phyloP scores from a whole-genome alignment of 2,797 vertebrate genomes.

The Anguilla marmorata region DNA sequence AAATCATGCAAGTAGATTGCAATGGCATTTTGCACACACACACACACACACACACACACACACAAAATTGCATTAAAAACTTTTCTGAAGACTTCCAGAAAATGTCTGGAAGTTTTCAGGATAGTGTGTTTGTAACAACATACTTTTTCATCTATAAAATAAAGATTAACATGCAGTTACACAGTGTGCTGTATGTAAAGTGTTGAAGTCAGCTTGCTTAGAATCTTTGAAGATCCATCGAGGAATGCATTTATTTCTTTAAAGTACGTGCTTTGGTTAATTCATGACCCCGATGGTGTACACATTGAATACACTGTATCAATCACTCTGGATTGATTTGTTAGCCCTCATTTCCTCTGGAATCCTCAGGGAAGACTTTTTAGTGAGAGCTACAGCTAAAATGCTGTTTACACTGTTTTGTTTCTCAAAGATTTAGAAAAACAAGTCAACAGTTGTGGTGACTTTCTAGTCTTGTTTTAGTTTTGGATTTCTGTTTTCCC shows the following conservation, averaged over 20 bases:
- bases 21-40: neutral
- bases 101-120: neutral
- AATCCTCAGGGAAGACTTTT: neutral
- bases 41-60: too few species aligned
- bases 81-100: neutral
- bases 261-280: slow-evolving; percentile 48
- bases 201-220: slow-evolving; percentile 35
- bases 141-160: neutral
- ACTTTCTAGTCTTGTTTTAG: neutral
- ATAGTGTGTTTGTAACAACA: neutral
- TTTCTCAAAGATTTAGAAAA: neutral
- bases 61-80: neutral
- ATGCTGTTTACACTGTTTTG: neutral
- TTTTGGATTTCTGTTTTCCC: neutral
- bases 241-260: slow-evolving; percentile 39
- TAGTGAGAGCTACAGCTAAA: too few species aligned
- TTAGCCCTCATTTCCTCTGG: neutral
- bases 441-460: neutral
- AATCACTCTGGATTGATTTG: slow-evolving; percentile 22
- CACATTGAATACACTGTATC: slow-evolving; percentile 45
- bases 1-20: neutral
- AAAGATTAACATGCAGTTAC: slow-evolving; percentile 29
- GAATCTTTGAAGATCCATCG: slow-evolving; percentile 40
- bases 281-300: slow-evolving; percentile 47
- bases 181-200: slow-evolving; percentile 27